phyloP scores from a whole-genome alignment of 1,140 invertebrate species.

The Neocloeon triangulifer region DNA sequence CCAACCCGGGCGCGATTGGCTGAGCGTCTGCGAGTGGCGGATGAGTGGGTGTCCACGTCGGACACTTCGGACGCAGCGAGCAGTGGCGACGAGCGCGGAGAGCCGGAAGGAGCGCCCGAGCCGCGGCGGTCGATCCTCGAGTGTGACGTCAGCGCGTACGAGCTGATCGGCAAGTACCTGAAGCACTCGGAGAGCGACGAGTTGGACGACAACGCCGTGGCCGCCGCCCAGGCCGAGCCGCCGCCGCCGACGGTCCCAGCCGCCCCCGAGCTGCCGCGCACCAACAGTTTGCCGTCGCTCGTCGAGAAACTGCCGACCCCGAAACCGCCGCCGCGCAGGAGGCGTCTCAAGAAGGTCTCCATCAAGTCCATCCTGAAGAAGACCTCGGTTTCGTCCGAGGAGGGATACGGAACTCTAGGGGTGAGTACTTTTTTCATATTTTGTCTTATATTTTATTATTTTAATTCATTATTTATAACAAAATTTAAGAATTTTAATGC shows the following conservation, averaged over 20 bases:
- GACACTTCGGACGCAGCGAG: constrained; percentile 1
- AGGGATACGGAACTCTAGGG: constrained; percentile 13
- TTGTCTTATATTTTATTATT: too few relatives aligned
- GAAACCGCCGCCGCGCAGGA: background rate
- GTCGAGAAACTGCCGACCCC: background rate
- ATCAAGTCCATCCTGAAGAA: constrained; percentile 46
- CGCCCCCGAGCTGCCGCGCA: background rate
- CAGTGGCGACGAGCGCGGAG: constrained; percentile 5
- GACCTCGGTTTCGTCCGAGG: constrained; percentile 17
- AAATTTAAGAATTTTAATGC: too few relatives aligned
- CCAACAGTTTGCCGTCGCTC: background rate
- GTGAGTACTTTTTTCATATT: too few relatives aligned
- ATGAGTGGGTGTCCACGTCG: too few relatives aligned
- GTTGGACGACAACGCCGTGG: constrained; percentile 7
- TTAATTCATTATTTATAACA: too few relatives aligned
- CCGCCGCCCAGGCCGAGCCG: background rate
- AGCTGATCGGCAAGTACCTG: constrained; percentile 31
- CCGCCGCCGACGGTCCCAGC: background rate
- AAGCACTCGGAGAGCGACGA: constrained; percentile 11
- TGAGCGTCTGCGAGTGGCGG: too few relatives aligned
- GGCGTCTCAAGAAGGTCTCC: background rate
- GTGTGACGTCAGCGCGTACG: constrained; percentile 67
- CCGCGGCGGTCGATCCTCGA: constrained; percentile 46
- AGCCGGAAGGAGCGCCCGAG: constrained; percentile 11
- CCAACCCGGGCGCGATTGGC: constrained; percentile 4